A percentile compares a stretch with the other conserved stretches of the same genome.
Evolutionary conservation across 2,888 invertebrate genomes (phyloP).

Genomic region (Cremastinae sp.): DNA sequence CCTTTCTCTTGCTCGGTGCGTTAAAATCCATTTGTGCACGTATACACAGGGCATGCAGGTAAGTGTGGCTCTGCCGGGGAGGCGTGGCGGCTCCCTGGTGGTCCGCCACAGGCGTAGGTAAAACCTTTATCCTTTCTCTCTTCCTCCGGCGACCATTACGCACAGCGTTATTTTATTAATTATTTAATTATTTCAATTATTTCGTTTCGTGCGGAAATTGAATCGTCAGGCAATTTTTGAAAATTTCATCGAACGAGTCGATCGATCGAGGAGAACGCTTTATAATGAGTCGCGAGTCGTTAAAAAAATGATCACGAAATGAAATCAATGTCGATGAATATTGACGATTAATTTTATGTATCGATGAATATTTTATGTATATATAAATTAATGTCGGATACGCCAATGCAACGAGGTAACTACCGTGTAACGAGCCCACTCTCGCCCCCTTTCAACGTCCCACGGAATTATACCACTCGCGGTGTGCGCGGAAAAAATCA

Average conservation of each 20-base stretch:
- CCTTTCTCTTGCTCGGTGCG: slow-evolving; percentile 59
- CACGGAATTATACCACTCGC: slow-evolving; percentile 43
- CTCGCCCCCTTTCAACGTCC: slow-evolving; percentile 62
- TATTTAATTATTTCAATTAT: slow-evolving; percentile 12
- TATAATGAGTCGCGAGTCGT: not conserved
- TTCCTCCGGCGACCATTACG: not conserved
- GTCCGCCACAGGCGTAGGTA: slow-evolving; percentile 70
- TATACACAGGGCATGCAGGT: slow-evolving; percentile 64
- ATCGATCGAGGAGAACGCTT: not conserved
- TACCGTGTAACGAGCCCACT: slow-evolving; percentile 73
- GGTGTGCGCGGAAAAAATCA: not conserved
- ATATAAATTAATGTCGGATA: slow-evolving; percentile 56
- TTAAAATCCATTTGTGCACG: slow-evolving; percentile 69
- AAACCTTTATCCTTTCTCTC: slow-evolving; percentile 20
- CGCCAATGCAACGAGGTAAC: slow-evolving; percentile 71
- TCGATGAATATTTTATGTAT: slow-evolving; percentile 6
- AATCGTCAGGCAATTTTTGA: slow-evolving; percentile 28
- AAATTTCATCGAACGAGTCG: not conserved
- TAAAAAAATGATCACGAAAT: no score
- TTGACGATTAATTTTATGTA: not conserved
- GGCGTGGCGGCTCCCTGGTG: slow-evolving; percentile 78
- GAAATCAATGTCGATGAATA: no score
- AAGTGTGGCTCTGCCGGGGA: slow-evolving; percentile 70
- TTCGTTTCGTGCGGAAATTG: slow-evolving; percentile 4
- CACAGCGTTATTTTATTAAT: slow-evolving; percentile 26